A percentile compares a stretch with the other conserved stretches of the same genome.
Evolutionary conservation across 2,113 vertebrate genomes (phyloP).

Genomic region (Garra rufa): DNA sequence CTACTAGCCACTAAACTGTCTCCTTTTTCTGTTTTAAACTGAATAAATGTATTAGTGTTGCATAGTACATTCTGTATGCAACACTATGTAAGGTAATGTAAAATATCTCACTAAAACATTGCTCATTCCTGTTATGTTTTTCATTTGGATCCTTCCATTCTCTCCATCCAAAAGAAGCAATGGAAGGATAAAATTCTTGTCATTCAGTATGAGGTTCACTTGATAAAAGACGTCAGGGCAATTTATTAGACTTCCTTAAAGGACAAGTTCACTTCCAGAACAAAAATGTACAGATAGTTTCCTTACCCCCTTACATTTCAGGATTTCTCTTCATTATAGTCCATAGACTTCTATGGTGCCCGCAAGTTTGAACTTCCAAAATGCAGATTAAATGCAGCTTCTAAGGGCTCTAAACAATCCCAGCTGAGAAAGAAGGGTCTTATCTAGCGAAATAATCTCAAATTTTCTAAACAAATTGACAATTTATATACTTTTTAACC

Average conservation of each 20-base stretch:
- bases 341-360: too few species aligned
- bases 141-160: conserved; percentile 39
- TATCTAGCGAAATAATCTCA: too few species aligned
- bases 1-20: conserved; percentile 21
- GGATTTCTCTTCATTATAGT: too few species aligned
- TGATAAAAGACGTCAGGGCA: conserved; percentile 19
- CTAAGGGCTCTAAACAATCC: too few species aligned
- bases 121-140: conserved; percentile 13
- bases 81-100: not conserved
- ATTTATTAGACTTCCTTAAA: not conserved
- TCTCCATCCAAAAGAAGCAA: conserved; percentile 42
- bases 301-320: too few species aligned
- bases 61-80: not conserved
- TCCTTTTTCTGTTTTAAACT: conserved; percentile 3
- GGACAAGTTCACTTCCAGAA: too few species aligned
- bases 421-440: too few species aligned
- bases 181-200: conserved; percentile 39
- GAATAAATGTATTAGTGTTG: not conserved
- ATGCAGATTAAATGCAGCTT: too few species aligned
- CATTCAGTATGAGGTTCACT: conserved; percentile 44
- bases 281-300: too few species aligned
- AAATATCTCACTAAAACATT: not conserved
- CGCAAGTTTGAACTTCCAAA: too few species aligned
- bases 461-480: too few species aligned
- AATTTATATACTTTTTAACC: too few species aligned